Conservation (phyloP, 64 coral and sea anemone genomes). For the Dendronephthya gigantea region DNA sequence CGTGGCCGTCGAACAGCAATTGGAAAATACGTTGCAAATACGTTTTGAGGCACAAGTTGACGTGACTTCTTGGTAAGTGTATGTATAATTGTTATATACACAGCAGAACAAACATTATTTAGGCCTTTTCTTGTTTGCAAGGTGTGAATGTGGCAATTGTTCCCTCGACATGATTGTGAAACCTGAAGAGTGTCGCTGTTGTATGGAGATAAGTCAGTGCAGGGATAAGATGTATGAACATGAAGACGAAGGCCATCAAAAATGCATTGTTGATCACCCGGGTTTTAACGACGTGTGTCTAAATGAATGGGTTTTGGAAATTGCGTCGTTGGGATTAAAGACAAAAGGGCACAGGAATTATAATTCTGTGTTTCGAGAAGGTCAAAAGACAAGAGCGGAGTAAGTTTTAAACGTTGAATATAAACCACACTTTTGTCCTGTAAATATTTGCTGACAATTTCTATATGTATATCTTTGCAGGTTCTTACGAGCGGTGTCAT, state of each 20-base stretch:
- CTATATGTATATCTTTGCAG: not conserved
- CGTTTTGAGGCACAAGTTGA: not conserved
- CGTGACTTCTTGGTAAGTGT: not conserved
- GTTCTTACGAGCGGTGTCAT: constrained; percentile 30
- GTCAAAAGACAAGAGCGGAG: constrained; percentile 6
- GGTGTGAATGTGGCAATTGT: constrained; percentile 29
- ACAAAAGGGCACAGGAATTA: not conserved
- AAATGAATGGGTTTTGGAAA: constrained; percentile 8
- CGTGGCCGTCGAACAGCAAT: not conserved
- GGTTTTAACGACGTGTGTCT: constrained; percentile 34
- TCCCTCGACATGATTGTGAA: not conserved
- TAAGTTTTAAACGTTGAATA: constrained; percentile 19
- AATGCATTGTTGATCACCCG: constrained; percentile 18
- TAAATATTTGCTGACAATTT: not conserved
- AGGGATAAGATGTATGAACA: not conserved
- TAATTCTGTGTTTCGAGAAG: not conserved
- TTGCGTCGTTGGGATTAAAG: constrained; percentile 4
- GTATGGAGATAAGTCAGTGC: constrained; percentile 17
- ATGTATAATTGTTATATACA: not conserved
- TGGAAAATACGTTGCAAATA: not conserved
- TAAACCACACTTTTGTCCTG: no score
- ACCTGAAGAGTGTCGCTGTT: constrained; percentile 29
- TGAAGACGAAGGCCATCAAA: not conserved
- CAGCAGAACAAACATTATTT: no score
- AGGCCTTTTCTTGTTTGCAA: not conserved